Conservation (phyloP, 2,113 vertebrate genomes). For the Ptychochromis oligacanthus region DNA sequence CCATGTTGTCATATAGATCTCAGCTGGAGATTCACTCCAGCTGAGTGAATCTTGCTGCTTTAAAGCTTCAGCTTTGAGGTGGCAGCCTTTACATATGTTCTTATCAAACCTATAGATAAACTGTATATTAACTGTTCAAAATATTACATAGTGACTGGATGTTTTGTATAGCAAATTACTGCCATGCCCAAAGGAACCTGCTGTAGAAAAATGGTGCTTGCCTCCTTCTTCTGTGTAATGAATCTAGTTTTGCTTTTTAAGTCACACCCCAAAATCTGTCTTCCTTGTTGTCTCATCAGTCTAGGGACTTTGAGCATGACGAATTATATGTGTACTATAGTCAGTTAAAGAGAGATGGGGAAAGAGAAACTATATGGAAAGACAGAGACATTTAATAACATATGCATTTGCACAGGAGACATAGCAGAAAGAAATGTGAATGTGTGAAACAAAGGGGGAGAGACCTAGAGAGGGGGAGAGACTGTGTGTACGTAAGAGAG, state of each 20-base stretch:
- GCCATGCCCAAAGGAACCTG: conserved; percentile 24
- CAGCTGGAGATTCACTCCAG: too few species aligned
- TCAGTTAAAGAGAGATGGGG: conserved; percentile 1
- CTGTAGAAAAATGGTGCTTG: background rate
- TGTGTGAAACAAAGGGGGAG: conserved; percentile 8
- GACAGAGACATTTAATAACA: conserved; percentile 51
- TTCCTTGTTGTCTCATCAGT: conserved; percentile 30
- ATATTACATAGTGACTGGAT: background rate
- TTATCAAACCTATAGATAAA: too few species aligned
- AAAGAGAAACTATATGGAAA: background rate
- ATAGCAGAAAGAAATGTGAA: conserved; percentile 7
- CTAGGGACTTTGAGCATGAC: conserved; percentile 47
- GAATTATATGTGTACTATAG: conserved; percentile 59
- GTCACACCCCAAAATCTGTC: conserved; percentile 42
- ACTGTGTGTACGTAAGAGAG: conserved; percentile 60
- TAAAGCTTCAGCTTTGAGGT: background rate
- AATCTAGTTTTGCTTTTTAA: conserved; percentile 13
- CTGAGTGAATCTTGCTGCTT: background rate
- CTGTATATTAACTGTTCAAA: background rate
- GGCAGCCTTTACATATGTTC: too few species aligned
- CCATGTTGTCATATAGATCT: background rate
- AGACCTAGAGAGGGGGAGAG: conserved; percentile 10
- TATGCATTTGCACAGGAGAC: conserved; percentile 56
- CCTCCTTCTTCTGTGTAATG: background rate
- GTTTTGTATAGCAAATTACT: background rate